Conservation (phyloP, 2,888 invertebrate species). For the Drosophila recens region DNA sequence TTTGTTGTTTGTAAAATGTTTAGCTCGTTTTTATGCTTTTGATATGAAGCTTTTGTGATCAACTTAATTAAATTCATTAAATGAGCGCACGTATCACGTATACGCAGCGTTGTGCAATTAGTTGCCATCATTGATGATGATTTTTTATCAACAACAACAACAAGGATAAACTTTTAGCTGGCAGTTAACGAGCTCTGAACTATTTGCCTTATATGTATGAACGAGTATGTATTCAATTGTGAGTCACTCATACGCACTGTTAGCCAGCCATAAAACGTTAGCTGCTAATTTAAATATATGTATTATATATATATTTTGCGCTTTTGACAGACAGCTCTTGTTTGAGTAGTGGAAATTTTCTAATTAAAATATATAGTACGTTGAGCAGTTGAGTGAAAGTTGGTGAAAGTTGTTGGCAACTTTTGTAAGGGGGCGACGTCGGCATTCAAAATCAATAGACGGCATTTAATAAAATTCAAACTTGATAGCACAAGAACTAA, state of each 20-base stretch:
- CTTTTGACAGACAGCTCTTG: constrained; percentile 41
- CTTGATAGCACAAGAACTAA: constrained; percentile 31
- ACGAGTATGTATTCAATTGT: constrained; percentile 2
- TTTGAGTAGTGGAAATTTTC: constrained; percentile 45
- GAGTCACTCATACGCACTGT: constrained; percentile 44
- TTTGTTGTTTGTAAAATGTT: constrained; percentile 65
- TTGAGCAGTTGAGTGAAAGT: constrained; percentile 39
- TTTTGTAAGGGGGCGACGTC: constrained; percentile 56
- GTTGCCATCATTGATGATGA: constrained; percentile 52
- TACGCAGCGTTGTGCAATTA: constrained; percentile 63
- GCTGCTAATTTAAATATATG: constrained; percentile 71
- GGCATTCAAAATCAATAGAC: constrained; percentile 65
- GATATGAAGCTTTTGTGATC: constrained; percentile 69
- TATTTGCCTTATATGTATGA: constrained; percentile 34
- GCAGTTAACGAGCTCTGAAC: constrained; percentile 31
- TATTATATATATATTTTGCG: constrained; percentile 66
- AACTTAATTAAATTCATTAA: constrained; percentile 79
- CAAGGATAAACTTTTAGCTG: constrained; percentile 37
- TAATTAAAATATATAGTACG: constrained; percentile 68
- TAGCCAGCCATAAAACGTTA: constrained; percentile 45
- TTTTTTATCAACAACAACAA: constrained; percentile 19
- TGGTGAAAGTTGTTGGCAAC: constrained; percentile 52
- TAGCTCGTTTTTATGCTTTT: constrained; percentile 56
- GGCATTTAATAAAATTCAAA: constrained; percentile 71
- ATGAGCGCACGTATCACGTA: constrained; percentile 56